Evolutionary conservation across 2,888 invertebrate genomes (phyloP).

Genomic region (Hipparchia sbordonii): DNA sequence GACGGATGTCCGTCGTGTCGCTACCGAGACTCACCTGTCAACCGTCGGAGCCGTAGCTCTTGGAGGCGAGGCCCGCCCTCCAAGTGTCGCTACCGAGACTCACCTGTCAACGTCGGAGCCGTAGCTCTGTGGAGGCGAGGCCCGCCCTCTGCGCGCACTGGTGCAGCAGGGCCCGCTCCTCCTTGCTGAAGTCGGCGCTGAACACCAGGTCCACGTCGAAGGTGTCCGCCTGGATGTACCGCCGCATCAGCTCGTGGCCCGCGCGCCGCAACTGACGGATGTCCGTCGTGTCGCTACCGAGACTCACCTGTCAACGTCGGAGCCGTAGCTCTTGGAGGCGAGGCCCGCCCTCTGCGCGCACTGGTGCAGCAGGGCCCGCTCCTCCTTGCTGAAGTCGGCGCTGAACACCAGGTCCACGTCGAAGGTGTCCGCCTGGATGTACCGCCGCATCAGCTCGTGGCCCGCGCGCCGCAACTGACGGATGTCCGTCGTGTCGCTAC

Average conservation of each 20-base stretch:
- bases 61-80: constrained; percentile 70
- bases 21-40: constrained; percentile 48
- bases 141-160: constrained; percentile 70
- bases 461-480: constrained; percentile 55
- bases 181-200: constrained; percentile 83
- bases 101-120: constrained; percentile 68
- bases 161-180: constrained; percentile 85
- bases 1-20: no score
- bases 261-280: constrained; percentile 52
- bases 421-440: constrained; percentile 61
- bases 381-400: constrained; percentile 85
- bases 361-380: constrained; percentile 84
- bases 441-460: constrained; percentile 59
- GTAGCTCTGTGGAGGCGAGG: constrained; percentile 77
- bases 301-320: constrained; percentile 58
- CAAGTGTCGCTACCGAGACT: no score
- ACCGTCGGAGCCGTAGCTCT: constrained; percentile 76
- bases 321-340: constrained; percentile 77
- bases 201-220: constrained; percentile 83
- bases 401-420: constrained; percentile 82
- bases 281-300: constrained; percentile 37
- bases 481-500: constrained; percentile 52
- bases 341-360: constrained; percentile 70
- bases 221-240: constrained; percentile 61
- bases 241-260: constrained; percentile 57